Conservation (phyloP, 2,888 invertebrate genomes). For the Drosophila phalerata region DNA sequence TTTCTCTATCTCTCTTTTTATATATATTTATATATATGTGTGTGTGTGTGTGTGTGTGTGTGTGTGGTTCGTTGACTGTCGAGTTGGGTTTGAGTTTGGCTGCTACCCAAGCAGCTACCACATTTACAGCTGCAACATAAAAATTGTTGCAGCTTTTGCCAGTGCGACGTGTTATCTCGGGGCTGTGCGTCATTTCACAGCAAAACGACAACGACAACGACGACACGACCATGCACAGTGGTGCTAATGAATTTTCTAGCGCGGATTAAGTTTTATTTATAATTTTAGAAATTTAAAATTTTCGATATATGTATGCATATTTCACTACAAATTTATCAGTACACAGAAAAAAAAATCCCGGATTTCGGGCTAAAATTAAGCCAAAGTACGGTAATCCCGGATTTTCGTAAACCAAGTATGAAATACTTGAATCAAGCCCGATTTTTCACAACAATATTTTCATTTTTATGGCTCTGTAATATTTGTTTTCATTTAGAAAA, state of each 20-base stretch:
- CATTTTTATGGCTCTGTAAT: too few relatives aligned
- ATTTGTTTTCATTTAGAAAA: too few relatives aligned
- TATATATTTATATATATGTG: background rate
- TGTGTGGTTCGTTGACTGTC: constrained; percentile 6
- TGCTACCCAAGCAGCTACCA: constrained; percentile 29
- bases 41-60: background rate
- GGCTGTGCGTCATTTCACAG: constrained; percentile 83
- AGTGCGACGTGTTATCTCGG: constrained; percentile 78
- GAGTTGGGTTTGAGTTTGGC: constrained; percentile 5
- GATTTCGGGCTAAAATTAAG: too few relatives aligned
- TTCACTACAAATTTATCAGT: too few relatives aligned
- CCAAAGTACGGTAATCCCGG: too few relatives aligned
- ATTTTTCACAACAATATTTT: too few relatives aligned
- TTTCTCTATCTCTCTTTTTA: too few relatives aligned
- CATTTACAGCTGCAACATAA: constrained; percentile 72
- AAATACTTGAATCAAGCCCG: too few relatives aligned
- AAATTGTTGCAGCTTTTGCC: constrained; percentile 72
- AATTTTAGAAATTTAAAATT: background rate
- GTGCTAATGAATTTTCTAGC: background rate
- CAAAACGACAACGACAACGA: constrained; percentile 42
- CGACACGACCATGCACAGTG: constrained; percentile 8
- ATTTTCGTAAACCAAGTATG: too few relatives aligned
- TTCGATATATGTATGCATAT: too few relatives aligned
- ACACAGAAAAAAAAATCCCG: too few relatives aligned
- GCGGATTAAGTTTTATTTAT: background rate